These are phyloP conservation scores for Drosophila macrospina DNA, from an alignment of 2,888 invertebrate genomes.

Conservation along the genomic window DNA sequence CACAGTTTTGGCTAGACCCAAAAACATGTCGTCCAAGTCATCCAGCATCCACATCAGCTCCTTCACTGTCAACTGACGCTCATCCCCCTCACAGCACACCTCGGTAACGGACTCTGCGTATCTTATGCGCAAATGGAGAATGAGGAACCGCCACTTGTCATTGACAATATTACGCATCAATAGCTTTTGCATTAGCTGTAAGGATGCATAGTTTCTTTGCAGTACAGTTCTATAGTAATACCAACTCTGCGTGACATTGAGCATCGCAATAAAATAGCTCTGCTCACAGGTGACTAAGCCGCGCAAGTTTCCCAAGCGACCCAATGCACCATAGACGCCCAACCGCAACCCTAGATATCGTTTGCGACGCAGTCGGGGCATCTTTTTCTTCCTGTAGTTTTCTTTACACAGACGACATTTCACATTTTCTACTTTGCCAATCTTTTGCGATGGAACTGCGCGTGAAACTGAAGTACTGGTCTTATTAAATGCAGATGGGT, in stretches of 20 bases:
- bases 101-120: conserved; percentile 2
- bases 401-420: too few species aligned
- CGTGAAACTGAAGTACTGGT: too few species aligned
- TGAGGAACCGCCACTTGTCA: not conserved
- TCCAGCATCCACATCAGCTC: conserved; percentile 6
- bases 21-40: conserved; percentile 17
- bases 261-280: not conserved
- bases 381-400: too few species aligned
- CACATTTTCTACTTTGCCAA: too few species aligned
- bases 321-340: conserved; percentile 22
- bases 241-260: conserved; percentile 27
- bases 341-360: conserved; percentile 28
- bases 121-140: not conserved
- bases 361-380: not conserved
- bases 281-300: not conserved
- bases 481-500: too few species aligned
- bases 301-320: conserved; percentile 27
- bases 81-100: not conserved
- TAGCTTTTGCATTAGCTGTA: not conserved
- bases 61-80: not conserved
- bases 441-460: too few species aligned
- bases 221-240: conserved; percentile 9
- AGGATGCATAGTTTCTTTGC: not conserved
- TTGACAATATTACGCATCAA: not conserved
- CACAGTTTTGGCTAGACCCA: not conserved